phyloP scores from a whole-genome alignment of 2,113 vertebrate species.

The Syrmaticus mikado region DNA sequence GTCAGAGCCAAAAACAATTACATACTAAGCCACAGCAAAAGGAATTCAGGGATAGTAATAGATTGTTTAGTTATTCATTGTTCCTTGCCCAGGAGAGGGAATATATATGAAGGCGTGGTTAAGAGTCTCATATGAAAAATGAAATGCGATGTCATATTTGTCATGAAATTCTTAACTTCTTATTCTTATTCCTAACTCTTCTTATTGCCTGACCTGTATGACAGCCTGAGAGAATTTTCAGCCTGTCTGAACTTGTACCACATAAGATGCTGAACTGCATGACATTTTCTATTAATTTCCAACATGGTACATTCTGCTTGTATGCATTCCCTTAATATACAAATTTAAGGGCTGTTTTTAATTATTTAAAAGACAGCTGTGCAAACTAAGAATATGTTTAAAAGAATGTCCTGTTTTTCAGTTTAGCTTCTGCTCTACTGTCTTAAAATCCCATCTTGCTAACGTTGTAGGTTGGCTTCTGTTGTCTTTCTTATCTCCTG shows the following conservation, averaged over 20 bases:
- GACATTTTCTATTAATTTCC: conserved; percentile 31
- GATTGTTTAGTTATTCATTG: background rate
- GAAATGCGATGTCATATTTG: background rate
- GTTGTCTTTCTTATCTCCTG: background rate
- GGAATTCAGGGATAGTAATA: background rate
- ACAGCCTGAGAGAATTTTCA: background rate
- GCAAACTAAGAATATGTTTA: background rate
- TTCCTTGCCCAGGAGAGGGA: background rate
- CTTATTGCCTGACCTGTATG: background rate
- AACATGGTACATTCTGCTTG: background rate
- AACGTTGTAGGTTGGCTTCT: background rate
- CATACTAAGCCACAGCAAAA: background rate
- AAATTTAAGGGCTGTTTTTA: conserved; percentile 4
- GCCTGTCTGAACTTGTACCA: background rate
- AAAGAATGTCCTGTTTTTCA: background rate
- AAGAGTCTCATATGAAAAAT: background rate
- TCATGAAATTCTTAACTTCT: background rate
- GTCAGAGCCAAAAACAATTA: background rate
- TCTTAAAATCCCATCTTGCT: background rate
- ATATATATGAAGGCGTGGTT: background rate
- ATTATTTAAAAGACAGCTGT: conserved; percentile 25
- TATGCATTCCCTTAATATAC: background rate
- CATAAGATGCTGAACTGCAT: background rate
- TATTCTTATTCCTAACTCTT: background rate
- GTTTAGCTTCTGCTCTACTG: background rate